Evolutionary conservation across 2,888 invertebrate species (phyloP).

Genomic region (Eupithecia centaureata): DNA sequence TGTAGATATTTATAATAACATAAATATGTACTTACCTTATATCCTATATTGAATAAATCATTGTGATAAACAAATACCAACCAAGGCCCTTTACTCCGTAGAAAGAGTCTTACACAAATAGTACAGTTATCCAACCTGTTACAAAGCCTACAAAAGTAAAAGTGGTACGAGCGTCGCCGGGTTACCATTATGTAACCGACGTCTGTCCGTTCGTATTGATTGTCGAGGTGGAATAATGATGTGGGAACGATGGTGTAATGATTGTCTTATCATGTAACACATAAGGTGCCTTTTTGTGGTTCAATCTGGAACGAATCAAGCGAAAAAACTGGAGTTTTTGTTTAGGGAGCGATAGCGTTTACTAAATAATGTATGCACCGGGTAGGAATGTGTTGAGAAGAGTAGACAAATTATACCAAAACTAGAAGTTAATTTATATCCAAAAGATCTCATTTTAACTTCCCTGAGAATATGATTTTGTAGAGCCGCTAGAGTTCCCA

Average conservation of each 20-base stretch:
- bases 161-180: constrained; percentile 55
- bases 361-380: background rate
- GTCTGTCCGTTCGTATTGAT: constrained; percentile 37
- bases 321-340: background rate
- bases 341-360: background rate
- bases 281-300: background rate
- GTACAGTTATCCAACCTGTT: constrained; percentile 49
- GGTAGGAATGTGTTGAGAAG: background rate
- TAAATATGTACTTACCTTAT: too few species aligned
- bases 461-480: background rate
- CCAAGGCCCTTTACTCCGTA: background rate
- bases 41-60: too few species aligned
- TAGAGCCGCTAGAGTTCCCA: background rate
- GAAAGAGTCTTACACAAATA: constrained; percentile 11
- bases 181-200: constrained; percentile 33
- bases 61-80: background rate
- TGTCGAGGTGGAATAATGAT: constrained; percentile 36
- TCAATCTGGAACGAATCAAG: background rate
- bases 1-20: too few species aligned
- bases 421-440: background rate
- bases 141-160: constrained; percentile 56
- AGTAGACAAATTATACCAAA: background rate
- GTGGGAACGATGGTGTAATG: constrained; percentile 32
- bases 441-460: background rate
- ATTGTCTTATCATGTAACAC: constrained; percentile 21